phyloP scores from a whole-genome alignment of 2,113 vertebrate species.

The Gobiocypris rarus region DNA sequence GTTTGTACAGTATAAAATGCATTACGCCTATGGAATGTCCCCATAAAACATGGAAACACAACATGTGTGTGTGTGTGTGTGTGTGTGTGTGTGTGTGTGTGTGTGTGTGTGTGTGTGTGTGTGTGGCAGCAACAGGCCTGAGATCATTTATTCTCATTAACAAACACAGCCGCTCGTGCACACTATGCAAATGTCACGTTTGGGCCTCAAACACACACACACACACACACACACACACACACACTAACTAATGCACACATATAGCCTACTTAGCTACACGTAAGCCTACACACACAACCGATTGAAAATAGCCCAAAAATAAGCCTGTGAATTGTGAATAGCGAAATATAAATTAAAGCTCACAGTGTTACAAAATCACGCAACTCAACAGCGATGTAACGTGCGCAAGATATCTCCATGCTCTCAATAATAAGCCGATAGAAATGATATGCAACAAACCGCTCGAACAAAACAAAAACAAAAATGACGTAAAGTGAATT shows the following conservation, averaged over 20 bases:
- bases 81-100: no score
- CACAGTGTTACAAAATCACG: no score
- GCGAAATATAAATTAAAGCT: background rate
- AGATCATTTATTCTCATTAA: background rate
- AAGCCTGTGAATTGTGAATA: background rate
- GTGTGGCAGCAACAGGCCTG: background rate
- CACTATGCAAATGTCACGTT: background rate
- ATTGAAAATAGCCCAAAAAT: background rate
- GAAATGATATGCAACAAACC: conserved; percentile 32
- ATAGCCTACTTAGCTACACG: background rate
- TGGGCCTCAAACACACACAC: background rate
- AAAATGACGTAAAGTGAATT: no score
- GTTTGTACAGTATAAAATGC: no score
- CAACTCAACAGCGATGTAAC: no score
- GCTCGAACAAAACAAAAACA: no score
- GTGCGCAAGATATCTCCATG: background rate
- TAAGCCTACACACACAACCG: background rate
- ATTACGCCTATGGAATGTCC: no score
- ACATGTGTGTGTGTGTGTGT: no score
- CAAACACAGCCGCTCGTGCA: background rate
- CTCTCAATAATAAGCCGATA: background rate
- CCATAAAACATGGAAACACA: no score
- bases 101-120: no score
- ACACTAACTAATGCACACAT: background rate
- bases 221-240: background rate